Evolutionary conservation across 1,140 invertebrate genomes (phyloP).

Genomic region (Drosophila chauvacae): DNA sequence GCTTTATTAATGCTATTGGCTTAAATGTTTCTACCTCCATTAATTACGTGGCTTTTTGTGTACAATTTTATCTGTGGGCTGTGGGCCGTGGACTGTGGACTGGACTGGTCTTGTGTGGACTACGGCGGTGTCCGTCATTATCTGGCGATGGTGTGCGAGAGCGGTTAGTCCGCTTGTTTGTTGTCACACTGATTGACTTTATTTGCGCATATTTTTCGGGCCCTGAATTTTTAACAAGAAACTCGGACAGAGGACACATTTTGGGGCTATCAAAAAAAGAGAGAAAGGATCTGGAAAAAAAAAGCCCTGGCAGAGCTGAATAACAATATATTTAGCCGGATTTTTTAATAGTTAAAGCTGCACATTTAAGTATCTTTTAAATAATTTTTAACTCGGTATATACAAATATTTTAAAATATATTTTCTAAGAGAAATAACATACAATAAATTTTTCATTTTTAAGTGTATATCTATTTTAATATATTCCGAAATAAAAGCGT

Average conservation of each 20-base stretch:
- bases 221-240: slow-evolving; percentile 72
- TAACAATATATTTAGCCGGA: not conserved
- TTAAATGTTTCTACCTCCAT: slow-evolving; percentile 84
- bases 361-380: not conserved
- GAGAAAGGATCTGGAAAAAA: not conserved
- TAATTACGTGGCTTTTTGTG: slow-evolving; percentile 84
- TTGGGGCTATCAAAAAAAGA: not conserved
- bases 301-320: not conserved
- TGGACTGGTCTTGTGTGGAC: slow-evolving; percentile 8
- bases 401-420: not conserved
- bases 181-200: slow-evolving; percentile 80
- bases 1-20: slow-evolving; percentile 85
- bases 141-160: slow-evolving; percentile 28
- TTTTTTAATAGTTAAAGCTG: not conserved
- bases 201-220: slow-evolving; percentile 76
- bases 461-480: not conserved
- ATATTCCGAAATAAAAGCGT: not conserved
- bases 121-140: slow-evolving; percentile 35
- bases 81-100: slow-evolving; percentile 19
- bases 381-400: not conserved
- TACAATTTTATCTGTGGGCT: slow-evolving; percentile 60
- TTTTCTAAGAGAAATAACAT: not conserved
- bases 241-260: slow-evolving; percentile 3
- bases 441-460: no score
- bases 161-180: slow-evolving; percentile 64